A percentile compares a stretch with the other conserved stretches of the same genome.
phyloP scores from a whole-genome alignment of 2,113 vertebrate genomes.

The Oryzias woworae region DNA sequence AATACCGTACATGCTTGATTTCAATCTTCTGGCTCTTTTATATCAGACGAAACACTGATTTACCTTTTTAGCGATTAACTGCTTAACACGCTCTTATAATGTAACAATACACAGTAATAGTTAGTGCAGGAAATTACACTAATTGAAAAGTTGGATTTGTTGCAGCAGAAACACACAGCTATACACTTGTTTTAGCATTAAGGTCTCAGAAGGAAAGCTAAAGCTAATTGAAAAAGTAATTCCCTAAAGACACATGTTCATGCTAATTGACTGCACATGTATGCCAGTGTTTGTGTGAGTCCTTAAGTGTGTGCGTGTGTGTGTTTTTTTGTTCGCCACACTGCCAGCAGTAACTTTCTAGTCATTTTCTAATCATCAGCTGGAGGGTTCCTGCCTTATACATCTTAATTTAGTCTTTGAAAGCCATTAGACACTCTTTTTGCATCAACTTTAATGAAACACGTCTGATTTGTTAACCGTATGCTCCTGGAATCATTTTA shows the following conservation, averaged over 20 bases:
- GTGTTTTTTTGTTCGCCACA: slow-evolving; percentile 37
- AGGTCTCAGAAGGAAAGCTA: slow-evolving; percentile 57
- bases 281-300: slow-evolving; percentile 26
- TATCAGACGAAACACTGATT: slow-evolving; percentile 20
- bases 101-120: slow-evolving; percentile 53
- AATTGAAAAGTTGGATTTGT: slow-evolving; percentile 68
- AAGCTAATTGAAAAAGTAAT: slow-evolving; percentile 76
- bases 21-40: slow-evolving; percentile 15
- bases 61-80: slow-evolving; percentile 42
- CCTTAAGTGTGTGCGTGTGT: slow-evolving; percentile 32
- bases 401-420: slow-evolving; percentile 60
- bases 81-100: slow-evolving; percentile 43
- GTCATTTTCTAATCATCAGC: slow-evolving; percentile 67
- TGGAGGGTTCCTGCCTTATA: slow-evolving; percentile 20
- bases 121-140: slow-evolving; percentile 23
- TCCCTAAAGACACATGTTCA: slow-evolving; percentile 69
- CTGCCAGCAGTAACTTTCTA: slow-evolving; percentile 57
- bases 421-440: slow-evolving; percentile 49
- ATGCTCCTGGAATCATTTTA: slow-evolving; percentile 21
- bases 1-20: slow-evolving; percentile 2
- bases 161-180: slow-evolving; percentile 51
- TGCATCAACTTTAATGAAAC: slow-evolving; percentile 28
- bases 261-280: slow-evolving; percentile 69
- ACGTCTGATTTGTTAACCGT: slow-evolving; percentile 25
- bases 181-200: slow-evolving; percentile 51